Base-by-base conservation (phyloP, 2,113 vertebrate genomes). In the Nymphicus hollandicus region DNA sequence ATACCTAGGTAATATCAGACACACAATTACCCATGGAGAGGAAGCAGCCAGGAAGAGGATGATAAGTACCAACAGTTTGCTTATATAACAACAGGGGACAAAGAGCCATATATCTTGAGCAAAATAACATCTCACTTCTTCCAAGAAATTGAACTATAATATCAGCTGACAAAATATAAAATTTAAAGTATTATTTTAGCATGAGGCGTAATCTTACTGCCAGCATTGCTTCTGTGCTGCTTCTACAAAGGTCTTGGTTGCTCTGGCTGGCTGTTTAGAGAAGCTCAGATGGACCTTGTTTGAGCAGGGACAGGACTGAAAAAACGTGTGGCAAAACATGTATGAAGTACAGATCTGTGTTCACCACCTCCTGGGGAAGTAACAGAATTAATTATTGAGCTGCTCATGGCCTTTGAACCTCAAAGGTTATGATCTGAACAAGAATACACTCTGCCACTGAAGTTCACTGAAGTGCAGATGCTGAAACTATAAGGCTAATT, bases 381-480 rank as follows among this genome's bases (percentile, higher is more conserved):
- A 87, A 79, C 43, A 86, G 79, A 94, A 91, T 83, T 91, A 92
- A 84, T 97, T 92, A 79, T 58, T 89, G 88, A 97, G 91, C 70
- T 95, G 60, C 64, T 82, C 19, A 15, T 73, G 94, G 84, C 90
- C 93, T 97, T 94, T 97, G 94, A 97, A 95, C 93, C 47, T 84
- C 83, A 46, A 79, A 77, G 61, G 86, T 93, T 97, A 63, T 78
- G 90, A 88, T 92, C 85, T 88, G 84, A 96, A 91, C 65, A 92
- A 77, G 91, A 93, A 93, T 91, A 94, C 37, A 91, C 73, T 65
- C 86, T 70, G 55, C 80, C 82, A 80, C 91, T 91, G 81, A 95
- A 78, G 82, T 73, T 89, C 89, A 87, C 93, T 93, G 72, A 94
- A 80, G 81, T 69, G 60, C 46, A 95, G 86, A 97, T 92, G 71